A percentile compares a stretch with the other conserved stretches of the same genome.
Evolutionary conservation across 2,113 vertebrate species (phyloP).

Genomic region (Diadophis punctatus): DNA sequence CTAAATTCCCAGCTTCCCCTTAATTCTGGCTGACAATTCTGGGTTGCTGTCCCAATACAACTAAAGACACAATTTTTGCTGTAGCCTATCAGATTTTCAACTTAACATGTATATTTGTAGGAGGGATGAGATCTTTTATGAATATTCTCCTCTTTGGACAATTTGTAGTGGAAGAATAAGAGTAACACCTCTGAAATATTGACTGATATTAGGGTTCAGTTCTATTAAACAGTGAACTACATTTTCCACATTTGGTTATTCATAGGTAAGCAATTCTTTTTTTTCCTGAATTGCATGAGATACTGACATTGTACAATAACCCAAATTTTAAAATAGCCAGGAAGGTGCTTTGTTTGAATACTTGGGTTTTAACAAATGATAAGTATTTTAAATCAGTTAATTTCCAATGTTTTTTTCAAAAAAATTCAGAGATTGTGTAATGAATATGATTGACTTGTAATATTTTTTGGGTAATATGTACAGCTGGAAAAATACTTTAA

Average conservation of each 20-base stretch:
- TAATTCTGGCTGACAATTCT: neutral
- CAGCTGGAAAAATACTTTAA: neutral
- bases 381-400: neutral
- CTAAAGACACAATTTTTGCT: neutral
- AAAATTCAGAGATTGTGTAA: neutral
- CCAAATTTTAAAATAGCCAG: neutral
- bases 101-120: neutral
- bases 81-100: neutral
- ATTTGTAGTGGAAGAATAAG: neutral
- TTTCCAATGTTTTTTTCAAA: neutral
- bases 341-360: neutral
- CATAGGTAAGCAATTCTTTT: neutral
- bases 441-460: neutral
- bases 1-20: neutral
- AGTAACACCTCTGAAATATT: neutral
- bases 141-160: neutral
- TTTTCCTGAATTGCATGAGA: neutral
- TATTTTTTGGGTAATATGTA: neutral
- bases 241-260: neutral
- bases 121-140: neutral
- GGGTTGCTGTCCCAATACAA: neutral
- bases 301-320: neutral
- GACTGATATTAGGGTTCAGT: neutral
- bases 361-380: neutral
- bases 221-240: neutral